These are phyloP conservation scores for Synaphobranchus kaupii DNA, from an alignment of 2,797 vertebrate genomes.

Conservation along the genomic window DNA sequence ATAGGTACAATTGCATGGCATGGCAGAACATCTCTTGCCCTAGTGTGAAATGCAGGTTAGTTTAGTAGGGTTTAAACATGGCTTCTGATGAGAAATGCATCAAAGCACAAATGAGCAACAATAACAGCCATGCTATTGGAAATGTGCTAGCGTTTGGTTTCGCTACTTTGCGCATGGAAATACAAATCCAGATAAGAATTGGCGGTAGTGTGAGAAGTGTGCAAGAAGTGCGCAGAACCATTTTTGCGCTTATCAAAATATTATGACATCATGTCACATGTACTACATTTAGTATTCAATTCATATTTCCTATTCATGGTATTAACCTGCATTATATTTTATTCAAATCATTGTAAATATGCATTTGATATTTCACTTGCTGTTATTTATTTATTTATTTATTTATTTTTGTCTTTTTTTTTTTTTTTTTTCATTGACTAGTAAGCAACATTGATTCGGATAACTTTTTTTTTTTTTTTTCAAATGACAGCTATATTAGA, in stretches of 20 bases:
- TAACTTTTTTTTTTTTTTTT: neutral
- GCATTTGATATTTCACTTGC: neutral
- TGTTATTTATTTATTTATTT: neutral
- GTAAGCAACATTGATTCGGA: neutral
- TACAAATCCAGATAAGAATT: neutral
- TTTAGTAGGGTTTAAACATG: neutral
- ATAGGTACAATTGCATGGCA: no score
- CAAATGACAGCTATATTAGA: conserved; percentile 35
- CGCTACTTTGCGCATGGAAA: neutral
- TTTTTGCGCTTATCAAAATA: no score
- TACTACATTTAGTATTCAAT: no score
- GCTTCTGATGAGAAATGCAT: neutral
- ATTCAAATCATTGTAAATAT: neutral
- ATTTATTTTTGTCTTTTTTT: neutral
- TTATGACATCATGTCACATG: no score
- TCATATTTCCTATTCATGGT: no score
- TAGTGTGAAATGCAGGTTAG: no score
- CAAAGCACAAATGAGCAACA: neutral
- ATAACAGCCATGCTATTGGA: neutral
- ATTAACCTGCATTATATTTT: no score
- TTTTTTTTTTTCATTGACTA: neutral
- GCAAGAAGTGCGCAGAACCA: neutral
- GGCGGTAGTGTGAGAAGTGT: no score
- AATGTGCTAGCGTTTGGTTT: neutral
- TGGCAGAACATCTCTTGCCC: no score